Evolutionary conservation across 2,888 invertebrate genomes (phyloP), one percentile per base, ranked within the genome.

Genomic region (Xylocampa areola): DNA sequence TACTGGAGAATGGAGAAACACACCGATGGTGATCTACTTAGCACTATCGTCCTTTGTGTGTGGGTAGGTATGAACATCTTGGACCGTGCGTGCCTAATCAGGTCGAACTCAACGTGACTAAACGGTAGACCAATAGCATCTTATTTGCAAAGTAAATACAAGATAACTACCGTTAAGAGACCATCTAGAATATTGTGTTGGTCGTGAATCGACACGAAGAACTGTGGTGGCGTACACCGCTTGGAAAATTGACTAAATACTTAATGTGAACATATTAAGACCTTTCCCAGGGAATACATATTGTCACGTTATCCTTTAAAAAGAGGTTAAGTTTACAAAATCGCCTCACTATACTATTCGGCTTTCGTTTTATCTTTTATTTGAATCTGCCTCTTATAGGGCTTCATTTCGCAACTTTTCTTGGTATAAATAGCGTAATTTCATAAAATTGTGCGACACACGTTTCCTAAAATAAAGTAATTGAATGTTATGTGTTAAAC

Each of bases 1-100:
- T 41, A 23, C 33, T 33, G 37, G 41, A 37, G 37, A 47, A 37
- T 23, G 21, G 13, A 21, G 23, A 2, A n/a, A 13, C 44, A 32
- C 21, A 13, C 14, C 2, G 16, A 39, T 5, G 25, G 14, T 43
- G 45, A 35, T 35, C 45, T 37, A 61, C 40, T 27, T 32, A 32
- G 36, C 27, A 7, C 10, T 48, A 11, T 23, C 32, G 30, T 19
- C 21, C 33, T 21, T 25, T 27, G 35, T 27, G 37, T 16, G 11
- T n/a, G 27, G 10, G 32, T 23, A 23, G 21, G 21, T 23, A 16
- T 14, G 8, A 13, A 33, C 19, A 23, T 2, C 7, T 29, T 11
- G 17, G 6, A 29, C 5, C 3, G 29, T 5, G 52, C 57, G 44
- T 60, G 60, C 37, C 14, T 33, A 16, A 57, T 62, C 32, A 13